Percentiles rank a stretch among this genome's conserved stretches.
phyloP scores from a whole-genome alignment of 2,113 vertebrate genomes.

The Protomyctophum bolini region DNA sequence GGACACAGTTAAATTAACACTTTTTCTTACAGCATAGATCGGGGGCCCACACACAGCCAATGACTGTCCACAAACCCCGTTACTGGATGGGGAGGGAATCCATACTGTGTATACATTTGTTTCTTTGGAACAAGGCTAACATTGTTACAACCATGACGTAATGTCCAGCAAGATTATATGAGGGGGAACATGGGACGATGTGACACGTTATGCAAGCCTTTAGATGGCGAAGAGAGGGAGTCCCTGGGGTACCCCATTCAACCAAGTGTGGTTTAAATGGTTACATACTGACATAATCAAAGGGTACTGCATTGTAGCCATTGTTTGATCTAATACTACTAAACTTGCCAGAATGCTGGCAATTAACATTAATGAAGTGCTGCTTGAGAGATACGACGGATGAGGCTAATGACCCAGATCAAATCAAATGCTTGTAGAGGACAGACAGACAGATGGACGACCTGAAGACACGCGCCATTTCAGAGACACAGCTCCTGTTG shows the following conservation, averaged over 20 bases:
- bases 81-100: no score
- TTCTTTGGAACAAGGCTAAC: no score
- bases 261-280: no score
- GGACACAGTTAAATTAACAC: no score
- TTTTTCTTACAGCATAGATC: no score
- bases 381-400: conserved; percentile 8
- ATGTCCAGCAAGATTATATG: no score
- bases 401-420: conserved; percentile 4
- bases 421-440: conserved; percentile 4
- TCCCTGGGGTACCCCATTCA: no score
- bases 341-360: conserved; percentile 4
- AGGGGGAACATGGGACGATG: no score
- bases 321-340: conserved; percentile 3
- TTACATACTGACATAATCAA: conserved; percentile 11
- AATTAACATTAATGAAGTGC: conserved; percentile 20
- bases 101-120: no score
- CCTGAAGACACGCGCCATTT: background rate
- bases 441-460: background rate
- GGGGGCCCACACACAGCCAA: no score
- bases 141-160: no score
- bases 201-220: background rate
- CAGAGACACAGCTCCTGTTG: background rate
- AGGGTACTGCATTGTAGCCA: background rate
- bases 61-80: no score
- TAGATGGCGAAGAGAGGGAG: background rate